These are phyloP conservation scores for Drosophila buzzatii DNA, from an alignment of 2,888 invertebrate genomes.

Conservation along the genomic window DNA sequence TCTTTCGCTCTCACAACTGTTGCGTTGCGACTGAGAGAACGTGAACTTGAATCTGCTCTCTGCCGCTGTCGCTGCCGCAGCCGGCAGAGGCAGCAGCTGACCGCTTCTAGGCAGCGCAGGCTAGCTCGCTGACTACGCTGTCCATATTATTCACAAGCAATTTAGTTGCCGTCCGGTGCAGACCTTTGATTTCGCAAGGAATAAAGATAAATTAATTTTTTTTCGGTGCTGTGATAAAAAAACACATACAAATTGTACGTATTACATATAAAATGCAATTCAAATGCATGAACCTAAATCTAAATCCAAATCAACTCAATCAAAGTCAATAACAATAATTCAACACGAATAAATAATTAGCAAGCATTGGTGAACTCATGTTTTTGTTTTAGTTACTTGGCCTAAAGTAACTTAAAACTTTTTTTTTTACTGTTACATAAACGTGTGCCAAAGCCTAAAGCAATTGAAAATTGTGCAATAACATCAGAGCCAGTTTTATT, in stretches of 20 bases:
- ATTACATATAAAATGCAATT: conserved; percentile 43
- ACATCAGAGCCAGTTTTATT: conserved; percentile 9
- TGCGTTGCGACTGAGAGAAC: conserved; percentile 48
- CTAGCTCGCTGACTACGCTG: conserved; percentile 55
- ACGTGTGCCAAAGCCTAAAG: conserved; percentile 30
- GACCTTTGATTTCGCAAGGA: conserved; percentile 79
- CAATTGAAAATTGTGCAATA: conserved; percentile 11
- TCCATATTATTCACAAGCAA: conserved; percentile 78
- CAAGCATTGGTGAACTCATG: conserved; percentile 29
- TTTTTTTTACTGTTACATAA: conserved; percentile 62
- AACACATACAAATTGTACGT: conserved; percentile 82
- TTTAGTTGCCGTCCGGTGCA: conserved; percentile 83
- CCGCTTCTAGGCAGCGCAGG: conserved; percentile 41
- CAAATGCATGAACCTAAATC: conserved; percentile 28
- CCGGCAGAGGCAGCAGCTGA: conserved; percentile 46
- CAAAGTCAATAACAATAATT: conserved; percentile 33
- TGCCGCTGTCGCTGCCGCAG: conserved; percentile 7
- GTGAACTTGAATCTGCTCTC: conserved; percentile 49
- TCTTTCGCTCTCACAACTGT: conserved; percentile 52
- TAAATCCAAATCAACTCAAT: conserved; percentile 14
- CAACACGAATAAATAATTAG: conserved; percentile 17
- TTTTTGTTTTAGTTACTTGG: conserved; percentile 6
- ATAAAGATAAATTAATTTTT: conserved; percentile 76
- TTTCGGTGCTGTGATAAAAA: conserved; percentile 84
- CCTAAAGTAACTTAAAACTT: conserved; percentile 6